Conservation (phyloP, 2,888 invertebrate genomes). For the Bombylius discolor region DNA sequence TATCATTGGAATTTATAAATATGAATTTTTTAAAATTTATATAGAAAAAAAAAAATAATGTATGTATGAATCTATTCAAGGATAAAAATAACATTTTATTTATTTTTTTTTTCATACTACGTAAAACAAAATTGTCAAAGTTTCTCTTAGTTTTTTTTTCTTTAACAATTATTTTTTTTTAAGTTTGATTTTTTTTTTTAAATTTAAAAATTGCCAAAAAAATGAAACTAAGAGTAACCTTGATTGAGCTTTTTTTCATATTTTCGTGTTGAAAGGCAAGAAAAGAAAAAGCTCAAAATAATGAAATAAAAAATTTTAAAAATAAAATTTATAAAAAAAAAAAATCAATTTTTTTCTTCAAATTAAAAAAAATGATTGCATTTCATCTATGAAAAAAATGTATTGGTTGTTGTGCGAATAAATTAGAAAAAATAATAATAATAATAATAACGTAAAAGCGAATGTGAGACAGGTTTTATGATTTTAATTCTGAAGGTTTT, state of each 20-base stretch:
- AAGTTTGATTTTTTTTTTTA: background rate
- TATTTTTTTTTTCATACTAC: conserved; percentile 1
- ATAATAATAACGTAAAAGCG: no score
- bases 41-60: background rate
- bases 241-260: background rate
- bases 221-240: conserved; percentile 6
- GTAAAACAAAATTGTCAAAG: background rate
- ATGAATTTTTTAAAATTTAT: background rate
- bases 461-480: no score
- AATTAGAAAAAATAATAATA: no score
- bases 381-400: no score
- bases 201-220: no score
- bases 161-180: background rate
- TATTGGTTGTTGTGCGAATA: no score
- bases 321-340: background rate
- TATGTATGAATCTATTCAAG: conserved; percentile 3
- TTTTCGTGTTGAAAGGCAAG: conserved; percentile 22
- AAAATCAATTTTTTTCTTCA: no score
- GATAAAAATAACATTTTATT: conserved; percentile 6
- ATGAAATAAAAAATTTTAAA: conserved; percentile 15
- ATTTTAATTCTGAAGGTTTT: no score
- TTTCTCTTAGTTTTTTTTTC: conserved; percentile 5
- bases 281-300: conserved; percentile 37
- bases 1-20: conserved; percentile 25
- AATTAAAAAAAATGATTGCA: no score